phyloP scores from a whole-genome alignment of 2,888 invertebrate genomes.

The Opisthograptis luteolata region DNA sequence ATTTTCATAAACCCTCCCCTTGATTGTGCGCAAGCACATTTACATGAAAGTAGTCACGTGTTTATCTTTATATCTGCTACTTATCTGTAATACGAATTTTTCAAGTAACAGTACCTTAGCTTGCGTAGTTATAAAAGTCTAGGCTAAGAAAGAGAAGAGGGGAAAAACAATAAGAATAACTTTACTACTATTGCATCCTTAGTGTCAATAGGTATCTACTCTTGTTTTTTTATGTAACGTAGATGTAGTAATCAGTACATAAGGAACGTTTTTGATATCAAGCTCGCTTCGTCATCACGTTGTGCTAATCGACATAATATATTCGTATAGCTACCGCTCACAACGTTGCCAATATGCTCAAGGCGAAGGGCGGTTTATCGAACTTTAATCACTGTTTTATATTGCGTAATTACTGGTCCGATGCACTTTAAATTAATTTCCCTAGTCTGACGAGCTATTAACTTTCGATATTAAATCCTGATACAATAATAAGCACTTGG shows the following conservation, averaged over 20 bases:
- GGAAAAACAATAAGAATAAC: no score
- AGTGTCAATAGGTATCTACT: no score
- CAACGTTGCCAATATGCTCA: slow-evolving; percentile 5
- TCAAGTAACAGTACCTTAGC: slow-evolving; percentile 1
- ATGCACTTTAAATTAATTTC: slow-evolving; percentile 79
- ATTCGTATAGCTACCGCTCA: slow-evolving; percentile 15
- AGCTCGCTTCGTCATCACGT: slow-evolving; percentile 18
- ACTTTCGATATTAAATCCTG: slow-evolving; percentile 64
- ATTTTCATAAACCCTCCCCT: slow-evolving; percentile 33
- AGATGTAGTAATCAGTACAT: no score
- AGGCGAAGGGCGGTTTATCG: slow-evolving; percentile 9
- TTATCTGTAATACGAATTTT: slow-evolving; percentile 51
- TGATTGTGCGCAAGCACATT: slow-evolving; percentile 41
- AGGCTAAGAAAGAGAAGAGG: no score
- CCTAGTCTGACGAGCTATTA: slow-evolving; percentile 69
- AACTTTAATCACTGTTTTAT: slow-evolving; percentile 26
- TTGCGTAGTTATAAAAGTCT: not conserved
- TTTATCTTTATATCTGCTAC: slow-evolving; percentile 71
- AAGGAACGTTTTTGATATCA: slow-evolving; percentile 11
- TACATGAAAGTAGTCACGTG: slow-evolving; percentile 66
- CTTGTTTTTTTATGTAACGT: no score
- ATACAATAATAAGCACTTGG: slow-evolving; percentile 59
- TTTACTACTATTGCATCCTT: no score
- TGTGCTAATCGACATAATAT: slow-evolving; percentile 19
- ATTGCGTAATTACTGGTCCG: slow-evolving; percentile 67